Evolutionary conservation across 2,113 vertebrate species (phyloP), one percentile per base, ranked within the genome.

Genomic region (Hepsetus odoe): DNA sequence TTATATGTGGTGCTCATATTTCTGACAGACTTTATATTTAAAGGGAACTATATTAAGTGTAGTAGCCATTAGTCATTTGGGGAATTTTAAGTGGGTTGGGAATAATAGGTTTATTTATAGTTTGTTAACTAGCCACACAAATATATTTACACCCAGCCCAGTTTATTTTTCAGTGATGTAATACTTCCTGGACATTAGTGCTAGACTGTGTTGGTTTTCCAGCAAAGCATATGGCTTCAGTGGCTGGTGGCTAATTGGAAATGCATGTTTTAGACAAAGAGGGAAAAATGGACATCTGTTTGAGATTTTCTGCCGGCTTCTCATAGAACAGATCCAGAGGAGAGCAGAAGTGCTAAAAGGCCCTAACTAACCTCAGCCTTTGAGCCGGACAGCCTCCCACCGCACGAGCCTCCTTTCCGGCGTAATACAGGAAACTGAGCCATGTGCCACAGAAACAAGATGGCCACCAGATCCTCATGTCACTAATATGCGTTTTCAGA

Each of bases 171-270:
- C 28, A 62, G 77, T 84, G 82, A 86, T 84, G 78, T 76, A 82
- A 86, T 72, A 79, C 81, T 84, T 86, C 82, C 82, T 82, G 77
- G 75, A 77, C 75, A 79, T 81, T 83, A 79, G 77, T 78, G 46
- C 64, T 42, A 75, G 67, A 51, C 77, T 24, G 73, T 58, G 72
- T 73, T 80, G 78, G 58, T 64, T 76, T 80, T 71, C 42, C 68
- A 72, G 30, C 26, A 20, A 69, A 32, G 74, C 77, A 64, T 70
- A 68, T 59, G 10, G 83, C 80, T 77, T 74, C 72, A 67, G 62
- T 78, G 71, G 67, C 66, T 70, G 80, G 64, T 66, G 77, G 77
- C 78, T 84, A 84, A 86, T 86, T 83, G 85, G 74, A 86, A 84
- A 81, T 83, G 83, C 79, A 84, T 84, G 85, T 83, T 84, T 84